Evolutionary conservation across 2,113 vertebrate genomes (phyloP).

Genomic region (Sinocyclocheilus grahami): DNA sequence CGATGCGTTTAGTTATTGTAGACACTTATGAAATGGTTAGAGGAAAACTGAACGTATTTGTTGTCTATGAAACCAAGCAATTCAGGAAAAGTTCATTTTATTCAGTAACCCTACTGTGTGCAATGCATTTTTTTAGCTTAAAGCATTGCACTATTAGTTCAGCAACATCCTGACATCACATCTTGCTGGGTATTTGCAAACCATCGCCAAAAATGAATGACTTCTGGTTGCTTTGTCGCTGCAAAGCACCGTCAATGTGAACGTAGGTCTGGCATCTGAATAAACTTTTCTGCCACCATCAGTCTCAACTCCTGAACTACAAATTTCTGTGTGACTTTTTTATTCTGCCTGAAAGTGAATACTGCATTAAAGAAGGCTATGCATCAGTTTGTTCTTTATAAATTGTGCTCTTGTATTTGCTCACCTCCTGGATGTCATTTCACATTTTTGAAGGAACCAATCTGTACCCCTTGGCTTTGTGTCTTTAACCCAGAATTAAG

Average conservation of each 20-base stretch:
- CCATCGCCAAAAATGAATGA: neutral
- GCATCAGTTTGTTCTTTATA: constrained; percentile 1
- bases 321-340: neutral
- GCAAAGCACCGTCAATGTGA: neutral
- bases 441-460: neutral
- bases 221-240: neutral
- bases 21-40: neutral
- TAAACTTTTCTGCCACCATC: neutral
- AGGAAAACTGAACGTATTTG: neutral
- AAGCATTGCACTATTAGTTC: neutral
- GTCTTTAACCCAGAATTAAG: neutral
- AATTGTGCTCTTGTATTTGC: neutral
- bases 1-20: neutral
- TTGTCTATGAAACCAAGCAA: neutral
- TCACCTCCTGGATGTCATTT: neutral
- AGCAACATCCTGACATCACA: neutral
- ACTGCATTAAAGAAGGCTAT: constrained; percentile 2
- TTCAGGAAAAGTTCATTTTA: neutral
- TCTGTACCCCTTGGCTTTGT: constrained; percentile 6
- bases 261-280: neutral
- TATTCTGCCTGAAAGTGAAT: neutral
- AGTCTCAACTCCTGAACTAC: neutral
- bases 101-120: neutral
- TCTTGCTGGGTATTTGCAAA: neutral
- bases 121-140: neutral